Base-by-base conservation (phyloP, 2,113 vertebrate genomes). In the Planiliza haematocheilus region DNA sequence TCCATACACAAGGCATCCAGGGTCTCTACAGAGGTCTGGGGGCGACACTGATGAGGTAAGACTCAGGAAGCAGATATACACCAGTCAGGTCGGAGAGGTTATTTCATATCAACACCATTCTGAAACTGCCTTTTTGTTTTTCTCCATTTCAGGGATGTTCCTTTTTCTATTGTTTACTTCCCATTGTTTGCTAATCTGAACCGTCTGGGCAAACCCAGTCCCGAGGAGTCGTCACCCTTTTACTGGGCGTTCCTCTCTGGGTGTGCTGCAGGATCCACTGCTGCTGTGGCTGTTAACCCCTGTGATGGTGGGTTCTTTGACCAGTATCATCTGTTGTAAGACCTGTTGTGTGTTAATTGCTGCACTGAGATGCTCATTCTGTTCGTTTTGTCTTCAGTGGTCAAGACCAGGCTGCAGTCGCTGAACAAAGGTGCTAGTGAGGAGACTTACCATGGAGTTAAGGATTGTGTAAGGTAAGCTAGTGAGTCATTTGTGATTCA, bases 121-220 rank as follows among this genome's bases (percentile, higher is more conserved):
- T 72, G 20, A 14, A 4, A 74, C 46, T 6, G 5, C 4, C 0
- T 20, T 64, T 36, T 18, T 41, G 7, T 48, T 34, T 21, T 2
- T 36, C 39, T 75, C 53, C n/a, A n/a, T 77, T 82, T 63, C 68
- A 95, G 95, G 82, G 95, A 95, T 51, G 94, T 95, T 34, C 95
- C 95, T 4, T 95, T 95, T 65, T 95, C 95, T 0, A 8, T 95
- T 0, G 79, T 95, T 48, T 95, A 95, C 86, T 95, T 95, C 60
- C 95, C 95, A 1, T 88, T 95, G 60, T 95, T 95, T 81, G 94
- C 95, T 20, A 91, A 95, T 73, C 62, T 95, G 62, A 94, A 95
- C 84, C 76, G 67, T 2, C 85, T 95, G 57, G 94, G 94, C 2
- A 82, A 91, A 77, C 85, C 85, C 2, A 77, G 90, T 1, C 70